Percentiles rank a stretch among this genome's conserved stretches.
Evolutionary conservation across 2,888 invertebrate genomes (phyloP).

Genomic region (Epistrophella euchroma): DNA sequence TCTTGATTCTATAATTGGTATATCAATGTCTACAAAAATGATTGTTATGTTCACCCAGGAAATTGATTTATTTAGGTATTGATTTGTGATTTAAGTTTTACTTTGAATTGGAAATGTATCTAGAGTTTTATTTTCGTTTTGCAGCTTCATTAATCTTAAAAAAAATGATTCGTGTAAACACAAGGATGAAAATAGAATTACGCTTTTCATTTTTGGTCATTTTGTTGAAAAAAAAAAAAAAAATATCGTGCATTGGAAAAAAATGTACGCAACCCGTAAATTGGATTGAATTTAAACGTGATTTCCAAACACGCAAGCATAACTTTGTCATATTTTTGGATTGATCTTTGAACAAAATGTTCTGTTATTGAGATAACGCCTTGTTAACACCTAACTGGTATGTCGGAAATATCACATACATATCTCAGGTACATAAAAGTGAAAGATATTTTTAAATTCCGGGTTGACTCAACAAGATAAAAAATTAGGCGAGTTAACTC

Average conservation of each 20-base stretch:
- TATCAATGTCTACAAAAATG: conserved; percentile 19
- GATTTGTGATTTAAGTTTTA: conserved; percentile 9
- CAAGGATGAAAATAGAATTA: not conserved
- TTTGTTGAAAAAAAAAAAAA: conserved; percentile 19
- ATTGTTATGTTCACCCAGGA: conserved; percentile 5
- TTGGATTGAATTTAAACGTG: conserved; percentile 30
- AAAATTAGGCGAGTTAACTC: no score
- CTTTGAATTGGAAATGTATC: conserved; percentile 7
- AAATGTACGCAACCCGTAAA: not conserved
- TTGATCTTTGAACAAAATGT: not conserved
- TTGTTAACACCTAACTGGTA: conserved; percentile 46
- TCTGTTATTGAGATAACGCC: conserved; percentile 47
- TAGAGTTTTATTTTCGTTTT: not conserved
- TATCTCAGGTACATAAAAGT: no score
- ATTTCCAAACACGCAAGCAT: conserved; percentile 51
- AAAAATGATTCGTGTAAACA: not conserved
- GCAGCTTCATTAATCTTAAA: not conserved
- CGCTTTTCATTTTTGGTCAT: conserved; percentile 30
- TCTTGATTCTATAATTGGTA: conserved; percentile 22
- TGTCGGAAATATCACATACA: not conserved
- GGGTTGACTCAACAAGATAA: no score
- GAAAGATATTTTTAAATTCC: no score
- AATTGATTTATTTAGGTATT: conserved; percentile 17
- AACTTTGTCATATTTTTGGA: conserved; percentile 7
- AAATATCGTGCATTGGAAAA: no score